A percentile compares a stretch with the other conserved stretches of the same genome.
Conservation (phyloP, 2,113 vertebrate genomes). For the Xyliphius kryptos region DNA sequence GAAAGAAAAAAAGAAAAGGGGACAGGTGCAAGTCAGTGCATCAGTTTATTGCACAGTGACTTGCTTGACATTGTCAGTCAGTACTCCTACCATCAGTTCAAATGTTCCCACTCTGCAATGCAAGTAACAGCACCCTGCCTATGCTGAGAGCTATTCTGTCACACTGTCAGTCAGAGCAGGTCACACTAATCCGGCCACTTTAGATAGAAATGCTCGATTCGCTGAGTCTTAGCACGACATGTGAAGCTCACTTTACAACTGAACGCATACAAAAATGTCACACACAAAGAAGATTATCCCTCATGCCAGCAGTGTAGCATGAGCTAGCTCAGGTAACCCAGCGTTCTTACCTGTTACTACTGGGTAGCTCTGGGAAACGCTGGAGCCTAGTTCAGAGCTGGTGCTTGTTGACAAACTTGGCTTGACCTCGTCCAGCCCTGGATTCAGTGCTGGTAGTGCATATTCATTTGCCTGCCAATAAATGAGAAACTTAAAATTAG, state of each 20-base stretch:
- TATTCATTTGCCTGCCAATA: constrained; percentile 90
- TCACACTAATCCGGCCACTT: constrained; percentile 41
- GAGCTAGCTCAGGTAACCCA: constrained; percentile 43
- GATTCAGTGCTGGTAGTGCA: constrained; percentile 91
- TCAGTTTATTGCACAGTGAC: constrained; percentile 24
- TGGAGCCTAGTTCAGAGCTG: constrained; percentile 94
- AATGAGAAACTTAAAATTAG: constrained; percentile 39
- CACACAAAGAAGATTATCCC: constrained; percentile 20
- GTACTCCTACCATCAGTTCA: constrained; percentile 44
- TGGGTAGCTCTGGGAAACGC: constrained; percentile 97
- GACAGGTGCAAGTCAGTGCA: constrained; percentile 6
- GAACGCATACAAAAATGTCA: constrained; percentile 19
- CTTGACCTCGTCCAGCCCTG: constrained; percentile 97
- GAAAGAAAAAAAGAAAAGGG: constrained; percentile 20
- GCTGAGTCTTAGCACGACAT: constrained; percentile 27
- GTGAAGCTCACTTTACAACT: constrained; percentile 35
- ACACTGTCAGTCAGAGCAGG: constrained; percentile 30
- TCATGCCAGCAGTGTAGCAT: constrained; percentile 10
- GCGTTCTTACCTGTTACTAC: constrained; percentile 78
- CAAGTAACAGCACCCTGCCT: constrained; percentile 34
- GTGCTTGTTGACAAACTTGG: constrained; percentile 92
- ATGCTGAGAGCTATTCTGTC: constrained; percentile 27
- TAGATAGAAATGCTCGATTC: constrained; percentile 42
- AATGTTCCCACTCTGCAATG: constrained; percentile 32
- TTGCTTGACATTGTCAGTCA: constrained; percentile 62